Percentiles rank a stretch among this genome's conserved stretches.
Conservation (phyloP, 2,113 vertebrate genomes). For the Ciconia maguari region DNA sequence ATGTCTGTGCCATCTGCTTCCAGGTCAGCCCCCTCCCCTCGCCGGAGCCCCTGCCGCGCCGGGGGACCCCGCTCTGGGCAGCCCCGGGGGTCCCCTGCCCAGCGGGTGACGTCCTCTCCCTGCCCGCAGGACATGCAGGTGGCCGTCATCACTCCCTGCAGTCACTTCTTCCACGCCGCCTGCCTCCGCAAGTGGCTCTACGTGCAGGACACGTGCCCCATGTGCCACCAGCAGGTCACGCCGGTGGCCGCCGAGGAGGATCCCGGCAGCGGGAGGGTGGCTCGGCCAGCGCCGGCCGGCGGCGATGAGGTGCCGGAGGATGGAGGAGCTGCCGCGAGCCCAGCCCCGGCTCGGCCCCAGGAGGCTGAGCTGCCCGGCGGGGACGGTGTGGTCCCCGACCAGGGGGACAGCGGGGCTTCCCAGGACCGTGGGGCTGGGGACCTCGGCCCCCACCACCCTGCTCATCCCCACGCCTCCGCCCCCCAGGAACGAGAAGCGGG, state of each 20-base stretch:
- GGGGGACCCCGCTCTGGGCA: background rate
- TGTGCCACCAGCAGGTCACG: slow-evolving; percentile 81
- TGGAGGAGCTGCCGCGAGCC: accelerated
- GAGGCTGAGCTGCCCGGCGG: background rate
- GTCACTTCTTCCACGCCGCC: slow-evolving; percentile 82
- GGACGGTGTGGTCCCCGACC: too few relatives aligned
- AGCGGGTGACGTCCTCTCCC: background rate
- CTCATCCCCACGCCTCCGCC: accelerated
- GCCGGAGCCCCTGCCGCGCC: background rate
- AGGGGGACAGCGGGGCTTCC: background rate
- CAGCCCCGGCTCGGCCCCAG: too few relatives aligned
- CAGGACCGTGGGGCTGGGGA: background rate
- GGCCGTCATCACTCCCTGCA: slow-evolving; percentile 81
- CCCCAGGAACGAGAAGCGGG: too few relatives aligned
- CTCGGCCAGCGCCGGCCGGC: background rate
- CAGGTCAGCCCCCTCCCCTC: slow-evolving; percentile 71
- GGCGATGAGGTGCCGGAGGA: background rate
- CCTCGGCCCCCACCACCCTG: accelerated
- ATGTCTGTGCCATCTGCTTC: slow-evolving; percentile 89
- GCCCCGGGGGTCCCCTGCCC: background rate
- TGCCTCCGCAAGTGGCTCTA: slow-evolving; percentile 89
- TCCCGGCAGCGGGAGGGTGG: background rate
- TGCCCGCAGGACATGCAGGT: slow-evolving; percentile 79
- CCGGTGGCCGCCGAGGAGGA: background rate
- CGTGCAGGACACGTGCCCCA: slow-evolving; percentile 85